A percentile compares a stretch with the other conserved stretches of the same genome.
phyloP scores from a whole-genome alignment of 2,113 vertebrate genomes.

The Megaceryle maxima region DNA sequence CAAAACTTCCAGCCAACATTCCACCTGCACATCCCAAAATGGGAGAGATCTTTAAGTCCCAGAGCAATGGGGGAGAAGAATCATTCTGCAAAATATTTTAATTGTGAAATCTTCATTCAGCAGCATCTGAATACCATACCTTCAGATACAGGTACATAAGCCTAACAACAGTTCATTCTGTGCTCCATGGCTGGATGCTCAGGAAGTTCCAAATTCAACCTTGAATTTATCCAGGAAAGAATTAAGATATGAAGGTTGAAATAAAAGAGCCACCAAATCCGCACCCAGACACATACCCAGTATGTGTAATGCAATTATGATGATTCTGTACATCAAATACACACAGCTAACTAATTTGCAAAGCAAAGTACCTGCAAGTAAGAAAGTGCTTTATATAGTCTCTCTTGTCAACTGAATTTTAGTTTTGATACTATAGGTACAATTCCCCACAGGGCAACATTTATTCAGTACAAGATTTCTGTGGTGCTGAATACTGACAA shows the following conservation, averaged over 20 bases:
- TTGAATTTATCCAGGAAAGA: not conserved
- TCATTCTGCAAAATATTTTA: not conserved
- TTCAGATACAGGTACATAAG: not conserved
- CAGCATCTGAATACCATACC: not conserved
- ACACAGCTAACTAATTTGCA: not conserved
- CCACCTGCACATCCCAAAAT: not conserved
- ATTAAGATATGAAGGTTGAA: not conserved
- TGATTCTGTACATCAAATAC: not conserved
- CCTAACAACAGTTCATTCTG: not conserved
- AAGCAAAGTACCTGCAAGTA: not conserved
- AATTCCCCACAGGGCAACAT: not conserved
- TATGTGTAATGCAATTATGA: not conserved
- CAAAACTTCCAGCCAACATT: not conserved
- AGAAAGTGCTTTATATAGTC: not conserved
- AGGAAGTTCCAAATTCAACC: not conserved
- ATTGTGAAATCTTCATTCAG: not conserved
- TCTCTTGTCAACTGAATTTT: not conserved
- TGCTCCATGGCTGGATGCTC: not conserved
- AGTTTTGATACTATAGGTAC: not conserved
- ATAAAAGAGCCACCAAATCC: not conserved
- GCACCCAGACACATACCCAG: not conserved
- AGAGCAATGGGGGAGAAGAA: not conserved
- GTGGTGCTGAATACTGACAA: not conserved
- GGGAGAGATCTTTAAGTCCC: accelerated
- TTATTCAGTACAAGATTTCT: not conserved